Evolutionary conservation across 2,113 vertebrate genomes (phyloP).

Genomic region (Axis porcinus): DNA sequence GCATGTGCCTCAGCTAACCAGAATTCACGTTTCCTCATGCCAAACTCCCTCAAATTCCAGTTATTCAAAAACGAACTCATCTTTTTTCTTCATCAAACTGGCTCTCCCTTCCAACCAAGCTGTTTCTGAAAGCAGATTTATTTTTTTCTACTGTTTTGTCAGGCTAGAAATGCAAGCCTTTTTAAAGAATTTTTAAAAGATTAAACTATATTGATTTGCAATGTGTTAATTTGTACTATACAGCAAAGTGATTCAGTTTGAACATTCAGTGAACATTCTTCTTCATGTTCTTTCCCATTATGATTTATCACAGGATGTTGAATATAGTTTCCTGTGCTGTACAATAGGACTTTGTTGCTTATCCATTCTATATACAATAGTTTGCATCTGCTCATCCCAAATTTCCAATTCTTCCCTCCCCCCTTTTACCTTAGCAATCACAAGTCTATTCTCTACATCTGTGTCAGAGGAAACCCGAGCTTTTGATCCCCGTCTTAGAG

Average conservation of each 20-base stretch:
- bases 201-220: not conserved
- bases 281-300: not conserved
- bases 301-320: not conserved
- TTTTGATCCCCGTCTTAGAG: not conserved
- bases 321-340: not conserved
- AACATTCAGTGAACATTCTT: not conserved
- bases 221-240: not conserved
- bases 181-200: not conserved
- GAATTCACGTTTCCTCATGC: not conserved
- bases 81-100: not conserved
- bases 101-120: not conserved
- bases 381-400: not conserved
- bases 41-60: not conserved
- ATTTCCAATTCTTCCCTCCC: not conserved
- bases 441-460: not conserved
- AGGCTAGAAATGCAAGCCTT: not conserved
- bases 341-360: not conserved
- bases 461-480: not conserved
- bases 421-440: not conserved
- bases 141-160: not conserved
- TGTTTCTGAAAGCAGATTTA: not conserved
- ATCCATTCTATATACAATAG: not conserved
- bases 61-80: not conserved
- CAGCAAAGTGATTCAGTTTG: not conserved
- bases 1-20: not conserved